phyloP scores from a whole-genome alignment of 2,113 vertebrate genomes.

The Indri indri region DNA sequence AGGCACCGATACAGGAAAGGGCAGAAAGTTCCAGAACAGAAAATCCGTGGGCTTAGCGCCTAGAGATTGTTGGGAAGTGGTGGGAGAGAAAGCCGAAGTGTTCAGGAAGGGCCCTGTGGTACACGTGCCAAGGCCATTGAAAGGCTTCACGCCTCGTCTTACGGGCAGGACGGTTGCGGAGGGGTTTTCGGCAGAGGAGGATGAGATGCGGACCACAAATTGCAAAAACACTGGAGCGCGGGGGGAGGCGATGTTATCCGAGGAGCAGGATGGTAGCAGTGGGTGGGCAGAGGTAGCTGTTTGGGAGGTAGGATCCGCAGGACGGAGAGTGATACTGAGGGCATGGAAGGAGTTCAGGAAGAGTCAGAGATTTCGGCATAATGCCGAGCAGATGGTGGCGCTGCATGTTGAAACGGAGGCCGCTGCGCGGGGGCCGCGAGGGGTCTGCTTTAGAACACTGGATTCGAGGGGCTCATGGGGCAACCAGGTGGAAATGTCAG shows the following conservation, averaged over 20 bases:
- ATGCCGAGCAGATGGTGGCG: too few species aligned
- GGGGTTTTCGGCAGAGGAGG: not conserved
- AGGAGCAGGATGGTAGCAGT: not conserved
- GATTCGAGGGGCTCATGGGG: not conserved
- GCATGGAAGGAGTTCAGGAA: not conserved
- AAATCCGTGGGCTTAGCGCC: not conserved
- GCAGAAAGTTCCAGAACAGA: not conserved
- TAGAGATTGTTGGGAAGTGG: not conserved
- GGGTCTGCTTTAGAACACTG: not conserved
- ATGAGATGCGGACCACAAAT: not conserved
- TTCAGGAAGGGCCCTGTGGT: not conserved
- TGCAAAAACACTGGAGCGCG: not conserved
- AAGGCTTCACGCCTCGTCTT: not conserved
- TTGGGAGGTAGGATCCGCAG: not conserved
- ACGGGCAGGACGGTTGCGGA: not conserved
- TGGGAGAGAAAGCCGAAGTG: not conserved
- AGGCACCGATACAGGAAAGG: not conserved
- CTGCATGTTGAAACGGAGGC: not conserved
- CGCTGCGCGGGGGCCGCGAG: not conserved
- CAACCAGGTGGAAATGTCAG: not conserved
- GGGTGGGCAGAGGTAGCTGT: not conserved
- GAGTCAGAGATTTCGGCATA: not conserved
- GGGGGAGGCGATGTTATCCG: not conserved
- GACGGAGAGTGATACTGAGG: fast-evolving
- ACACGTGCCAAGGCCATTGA: not conserved